Percentiles rank a stretch among this genome's conserved stretches.
phyloP scores from a whole-genome alignment of 2,113 vertebrate genomes.

The Xiphorhynchus elegans region DNA sequence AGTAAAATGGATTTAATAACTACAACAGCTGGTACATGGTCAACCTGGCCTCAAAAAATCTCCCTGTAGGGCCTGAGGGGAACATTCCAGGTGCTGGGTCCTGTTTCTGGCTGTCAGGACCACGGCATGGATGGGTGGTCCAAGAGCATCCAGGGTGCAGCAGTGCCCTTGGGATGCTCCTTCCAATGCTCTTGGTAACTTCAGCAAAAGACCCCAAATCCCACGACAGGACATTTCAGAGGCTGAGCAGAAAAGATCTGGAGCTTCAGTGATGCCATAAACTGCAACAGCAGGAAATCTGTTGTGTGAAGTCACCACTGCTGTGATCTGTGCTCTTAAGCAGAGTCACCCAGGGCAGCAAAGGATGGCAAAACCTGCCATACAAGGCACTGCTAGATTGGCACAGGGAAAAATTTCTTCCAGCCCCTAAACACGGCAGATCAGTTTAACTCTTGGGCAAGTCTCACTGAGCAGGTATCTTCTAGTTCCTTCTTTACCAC shows the following conservation, averaged over 20 bases:
- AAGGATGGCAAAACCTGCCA: background rate
- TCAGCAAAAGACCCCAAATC: background rate
- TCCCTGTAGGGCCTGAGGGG: background rate
- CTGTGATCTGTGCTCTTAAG: background rate
- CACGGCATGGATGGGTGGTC: background rate
- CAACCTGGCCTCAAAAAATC: background rate
- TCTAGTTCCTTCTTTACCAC: background rate
- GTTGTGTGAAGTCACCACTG: background rate
- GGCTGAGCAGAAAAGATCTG: background rate
- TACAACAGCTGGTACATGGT: background rate
- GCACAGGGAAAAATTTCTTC: rapidly evolving
- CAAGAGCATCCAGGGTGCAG: background rate
- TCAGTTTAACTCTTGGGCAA: background rate
- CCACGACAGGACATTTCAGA: background rate
- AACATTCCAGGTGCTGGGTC: background rate
- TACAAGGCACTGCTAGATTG: background rate
- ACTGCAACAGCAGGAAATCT: background rate
- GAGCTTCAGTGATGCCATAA: background rate
- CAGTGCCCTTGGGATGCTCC: background rate
- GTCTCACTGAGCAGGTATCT: background rate
- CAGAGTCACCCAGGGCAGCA: background rate
- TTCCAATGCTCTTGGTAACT: rapidly evolving
- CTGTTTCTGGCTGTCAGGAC: background rate
- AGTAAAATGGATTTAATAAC: background rate
- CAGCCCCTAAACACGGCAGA: background rate